Conservation (phyloP, 1,140 invertebrate species). For the Melipona quadrifasciata region DNA sequence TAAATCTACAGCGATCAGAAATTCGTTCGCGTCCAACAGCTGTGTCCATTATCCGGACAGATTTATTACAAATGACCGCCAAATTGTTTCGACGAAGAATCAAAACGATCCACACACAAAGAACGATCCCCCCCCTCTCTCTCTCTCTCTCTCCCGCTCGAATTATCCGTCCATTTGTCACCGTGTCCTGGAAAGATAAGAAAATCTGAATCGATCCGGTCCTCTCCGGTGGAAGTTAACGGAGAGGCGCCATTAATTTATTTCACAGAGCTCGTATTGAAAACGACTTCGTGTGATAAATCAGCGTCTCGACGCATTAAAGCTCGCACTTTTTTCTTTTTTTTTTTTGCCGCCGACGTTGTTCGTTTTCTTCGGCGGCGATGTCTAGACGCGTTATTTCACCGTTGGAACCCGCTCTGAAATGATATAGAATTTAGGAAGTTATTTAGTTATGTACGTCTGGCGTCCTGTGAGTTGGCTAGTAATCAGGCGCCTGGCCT, state of each 20-base stretch:
- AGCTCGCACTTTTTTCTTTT: conserved; percentile 19
- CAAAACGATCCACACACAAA: not conserved
- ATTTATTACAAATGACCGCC: not conserved
- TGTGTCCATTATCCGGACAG: not conserved
- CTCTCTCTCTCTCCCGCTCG: not conserved
- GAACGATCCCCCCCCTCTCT: too few species aligned
- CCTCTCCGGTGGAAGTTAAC: not conserved
- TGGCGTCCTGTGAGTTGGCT: conserved; percentile 67
- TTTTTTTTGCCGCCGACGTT: conserved; percentile 16
- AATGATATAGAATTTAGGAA: conserved; percentile 73
- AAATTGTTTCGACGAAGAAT: too few species aligned
- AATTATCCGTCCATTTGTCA: conserved; percentile 20
- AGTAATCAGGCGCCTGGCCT: conserved; percentile 71
- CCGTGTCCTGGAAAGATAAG: not conserved
- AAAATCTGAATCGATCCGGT: not conserved
- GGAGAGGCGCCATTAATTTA: conserved; percentile 40
- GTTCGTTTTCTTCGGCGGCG: conserved; percentile 49
- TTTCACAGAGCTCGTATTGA: conserved; percentile 32
- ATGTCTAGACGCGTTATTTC: conserved; percentile 70
- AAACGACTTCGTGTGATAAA: conserved; percentile 39
- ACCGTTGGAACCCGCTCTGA: conserved; percentile 53
- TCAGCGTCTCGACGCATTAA: conserved; percentile 38
- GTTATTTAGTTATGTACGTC: conserved; percentile 72
- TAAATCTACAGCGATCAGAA: not conserved
- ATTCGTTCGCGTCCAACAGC: not conserved